Evolutionary conservation across 2,797 vertebrate genomes (phyloP).

Genomic region (Pseudochirops corinnae): DNA sequence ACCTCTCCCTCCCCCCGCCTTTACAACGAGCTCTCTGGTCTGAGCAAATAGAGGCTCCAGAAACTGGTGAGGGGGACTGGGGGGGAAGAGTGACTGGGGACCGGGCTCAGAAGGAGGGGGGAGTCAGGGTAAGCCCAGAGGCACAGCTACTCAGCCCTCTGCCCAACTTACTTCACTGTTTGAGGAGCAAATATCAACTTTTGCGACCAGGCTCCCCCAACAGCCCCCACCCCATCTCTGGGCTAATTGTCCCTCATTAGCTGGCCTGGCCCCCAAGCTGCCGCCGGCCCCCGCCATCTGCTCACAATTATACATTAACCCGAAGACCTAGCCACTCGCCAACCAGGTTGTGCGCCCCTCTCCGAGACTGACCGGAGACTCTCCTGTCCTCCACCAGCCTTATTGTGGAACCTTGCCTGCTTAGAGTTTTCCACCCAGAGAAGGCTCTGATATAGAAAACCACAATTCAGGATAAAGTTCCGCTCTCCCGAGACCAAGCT

Average conservation of each 20-base stretch:
- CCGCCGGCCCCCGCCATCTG: conserved; percentile 95
- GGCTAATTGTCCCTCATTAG: conserved; percentile 96
- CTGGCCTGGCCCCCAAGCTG: conserved; percentile 85
- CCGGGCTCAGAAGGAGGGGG: conserved; percentile 85
- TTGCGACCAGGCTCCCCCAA: conserved; percentile 80
- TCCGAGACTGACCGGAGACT: conserved; percentile 40
- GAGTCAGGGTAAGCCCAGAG: conserved; percentile 75
- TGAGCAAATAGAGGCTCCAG: conserved; percentile 91
- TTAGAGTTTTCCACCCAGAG: conserved; percentile 35
- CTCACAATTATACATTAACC: conserved; percentile 99
- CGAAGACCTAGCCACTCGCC: conserved; percentile 83
- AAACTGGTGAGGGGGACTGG: conserved; percentile 85
- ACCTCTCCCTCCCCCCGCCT: conserved; percentile 85
- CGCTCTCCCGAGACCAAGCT: conserved; percentile 38
- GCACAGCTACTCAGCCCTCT: conserved; percentile 90
- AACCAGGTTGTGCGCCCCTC: conserved; percentile 64
- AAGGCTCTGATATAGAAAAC: conserved; percentile 2
- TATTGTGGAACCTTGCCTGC: not conserved
- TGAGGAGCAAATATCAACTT: conserved; percentile 98
- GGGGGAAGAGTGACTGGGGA: conserved; percentile 79
- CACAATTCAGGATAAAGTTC: conserved; percentile 35
- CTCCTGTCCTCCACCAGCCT: conserved; percentile 4
- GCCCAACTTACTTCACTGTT: conserved; percentile 96
- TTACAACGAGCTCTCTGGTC: conserved; percentile 81
- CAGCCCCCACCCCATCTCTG: conserved; percentile 75